phyloP scores from a whole-genome alignment of 2,113 vertebrate species.

The Electrona antarctica region DNA sequence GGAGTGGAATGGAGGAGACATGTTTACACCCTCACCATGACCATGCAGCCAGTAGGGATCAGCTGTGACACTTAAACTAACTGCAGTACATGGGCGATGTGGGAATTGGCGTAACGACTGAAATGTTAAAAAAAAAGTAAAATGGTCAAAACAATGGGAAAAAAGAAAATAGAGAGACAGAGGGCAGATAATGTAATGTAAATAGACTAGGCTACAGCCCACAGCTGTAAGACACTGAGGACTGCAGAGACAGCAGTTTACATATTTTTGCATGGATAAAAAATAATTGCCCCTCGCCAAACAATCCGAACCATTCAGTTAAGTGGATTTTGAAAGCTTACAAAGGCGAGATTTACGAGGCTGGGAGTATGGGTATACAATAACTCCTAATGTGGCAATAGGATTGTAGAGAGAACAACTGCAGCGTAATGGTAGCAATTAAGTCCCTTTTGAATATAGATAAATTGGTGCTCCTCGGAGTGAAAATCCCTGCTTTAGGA shows the following conservation, averaged over 20 bases:
- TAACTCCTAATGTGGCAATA: constrained; percentile 27
- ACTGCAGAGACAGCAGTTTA: constrained; percentile 9
- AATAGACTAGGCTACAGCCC: background rate
- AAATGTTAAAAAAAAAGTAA: no score
- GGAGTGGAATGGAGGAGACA: no score
- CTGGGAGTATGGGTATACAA: background rate
- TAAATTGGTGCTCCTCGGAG: constrained; percentile 20
- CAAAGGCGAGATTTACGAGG: constrained; percentile 22
- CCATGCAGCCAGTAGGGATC: no score
- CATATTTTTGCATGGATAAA: constrained; percentile 23
- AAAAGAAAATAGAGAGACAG: background rate
- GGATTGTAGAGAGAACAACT: constrained; percentile 11
- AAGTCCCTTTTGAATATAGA: constrained; percentile 31
- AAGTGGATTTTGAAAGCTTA: constrained; percentile 31
- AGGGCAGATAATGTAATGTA: background rate
- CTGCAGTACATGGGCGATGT: no score
- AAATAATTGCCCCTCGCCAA: constrained; percentile 19
- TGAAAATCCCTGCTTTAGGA: background rate
- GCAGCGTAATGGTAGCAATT: constrained; percentile 29
- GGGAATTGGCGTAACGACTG: no score
- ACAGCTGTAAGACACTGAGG: background rate
- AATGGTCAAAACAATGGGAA: background rate
- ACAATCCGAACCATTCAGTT: constrained; percentile 6
- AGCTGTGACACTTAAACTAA: no score
- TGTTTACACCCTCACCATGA: no score